These are phyloP conservation scores for Vanessa atalanta DNA, from an alignment of 1,140 invertebrate species.

Conservation along the genomic window DNA sequence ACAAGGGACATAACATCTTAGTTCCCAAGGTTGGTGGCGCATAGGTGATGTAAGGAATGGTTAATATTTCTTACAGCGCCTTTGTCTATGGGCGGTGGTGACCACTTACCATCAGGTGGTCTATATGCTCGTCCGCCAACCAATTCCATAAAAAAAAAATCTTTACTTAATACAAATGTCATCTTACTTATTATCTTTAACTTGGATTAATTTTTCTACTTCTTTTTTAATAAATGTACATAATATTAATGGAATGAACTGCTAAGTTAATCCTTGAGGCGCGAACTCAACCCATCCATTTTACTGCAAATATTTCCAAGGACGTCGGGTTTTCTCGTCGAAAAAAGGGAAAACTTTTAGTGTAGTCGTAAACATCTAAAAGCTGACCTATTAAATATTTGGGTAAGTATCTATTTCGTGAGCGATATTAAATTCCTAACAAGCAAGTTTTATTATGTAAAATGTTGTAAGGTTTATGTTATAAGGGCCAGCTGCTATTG, in stretches of 20 bases:
- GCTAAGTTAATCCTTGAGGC: background rate
- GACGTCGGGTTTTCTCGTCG: background rate
- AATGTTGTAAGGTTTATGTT: background rate
- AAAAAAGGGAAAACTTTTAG: conserved; percentile 9
- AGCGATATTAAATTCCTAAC: conserved; percentile 15
- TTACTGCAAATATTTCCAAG: background rate
- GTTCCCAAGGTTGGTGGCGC: no score
- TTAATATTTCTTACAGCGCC: no score
- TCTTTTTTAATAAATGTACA: no score
- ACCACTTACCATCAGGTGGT: no score
- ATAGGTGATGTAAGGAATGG: no score
- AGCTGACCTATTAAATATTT: conserved; percentile 23
- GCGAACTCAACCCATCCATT: background rate
- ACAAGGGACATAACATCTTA: no score
- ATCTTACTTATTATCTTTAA: no score
- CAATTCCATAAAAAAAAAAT: no score
- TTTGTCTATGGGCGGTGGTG: no score
- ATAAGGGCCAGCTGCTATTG: background rate
- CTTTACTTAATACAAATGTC: no score
- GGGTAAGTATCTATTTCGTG: conserved; percentile 17
- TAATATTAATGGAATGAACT: background rate
- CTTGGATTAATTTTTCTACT: no score
- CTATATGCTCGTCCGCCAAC: no score
- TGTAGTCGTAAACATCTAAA: conserved; percentile 17
- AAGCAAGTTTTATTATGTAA: conserved; percentile 6